Evolutionary conservation across 1,140 invertebrate species (phyloP), one percentile per base, ranked within the genome.

Genomic region (Drosophila jambulina): DNA sequence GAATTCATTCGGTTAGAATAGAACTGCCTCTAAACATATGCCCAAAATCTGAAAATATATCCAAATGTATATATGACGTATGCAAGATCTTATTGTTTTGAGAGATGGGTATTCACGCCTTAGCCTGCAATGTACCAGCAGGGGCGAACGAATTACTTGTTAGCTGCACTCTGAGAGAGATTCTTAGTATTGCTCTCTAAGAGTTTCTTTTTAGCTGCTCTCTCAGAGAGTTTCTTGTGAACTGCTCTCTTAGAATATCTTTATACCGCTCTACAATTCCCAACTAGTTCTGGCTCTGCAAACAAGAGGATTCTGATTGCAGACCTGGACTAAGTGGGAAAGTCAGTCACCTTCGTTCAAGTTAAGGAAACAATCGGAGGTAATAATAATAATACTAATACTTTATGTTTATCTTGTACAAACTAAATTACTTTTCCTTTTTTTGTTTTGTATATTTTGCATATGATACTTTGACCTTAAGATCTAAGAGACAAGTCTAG

Each of bases 401-500:
- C 5, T 7, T 15, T 21, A 21, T 8, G 21, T 23, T 25, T 23
- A 15, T 4, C 15, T 77, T 82, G 46, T 82, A 82, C 67, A 82
- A 75, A 58, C 80, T 78, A 78, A 69, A 76, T 83, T 57, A 76
- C 76, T 58, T 82, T 70, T 84, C 7, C 9, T 25, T 25, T 2
- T 21, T 25, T 23, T 45, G 43, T 17, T 48, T 84, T 84, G 76
- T 78, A 76, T 56, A 56, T 38, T 54, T 56, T 56, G 78, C 74
- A 63, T 29, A 65, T 45, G 32, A 43, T 48, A 76, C 69, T 46
- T 68, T 58, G 17, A 81, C 51, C 62, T 80, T 80, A 84, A 58
- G 43, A 59, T 23, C 72, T 84, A 84, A 40, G 49, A 78, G 67
- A 85, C 59, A 68, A 80, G 62, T 78, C 72, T 69, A 69, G 53